Percentiles rank a stretch among this genome's conserved stretches.
Evolutionary conservation across 2,888 invertebrate genomes (phyloP).

Genomic region (Eilema caniola): DNA sequence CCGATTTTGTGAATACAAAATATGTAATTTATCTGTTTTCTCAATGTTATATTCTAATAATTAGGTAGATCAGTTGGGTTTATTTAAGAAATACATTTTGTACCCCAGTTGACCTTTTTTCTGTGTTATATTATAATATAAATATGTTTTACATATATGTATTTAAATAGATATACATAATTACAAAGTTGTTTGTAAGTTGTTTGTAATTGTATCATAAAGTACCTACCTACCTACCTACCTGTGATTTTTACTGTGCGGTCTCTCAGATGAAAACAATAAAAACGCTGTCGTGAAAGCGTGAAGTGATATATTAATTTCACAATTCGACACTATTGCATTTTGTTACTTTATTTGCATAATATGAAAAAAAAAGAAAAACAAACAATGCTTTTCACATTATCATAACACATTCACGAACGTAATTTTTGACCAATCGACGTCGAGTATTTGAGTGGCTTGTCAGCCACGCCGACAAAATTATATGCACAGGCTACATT

Average conservation of each 20-base stretch:
- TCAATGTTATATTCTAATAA: not conserved
- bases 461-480: constrained; percentile 60
- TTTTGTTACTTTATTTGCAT: not conserved
- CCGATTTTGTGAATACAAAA: constrained; percentile 40
- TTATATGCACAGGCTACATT: constrained; percentile 25
- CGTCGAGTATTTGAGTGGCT: constrained; percentile 55
- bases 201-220: too few species aligned
- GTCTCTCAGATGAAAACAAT: not conserved
- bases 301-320: not conserved
- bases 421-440: constrained; percentile 53
- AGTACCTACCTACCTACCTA: not conserved
- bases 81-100: not conserved
- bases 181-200: too few species aligned
- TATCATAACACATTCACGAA: constrained; percentile 41
- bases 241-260: not conserved
- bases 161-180: too few species aligned
- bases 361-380: constrained; percentile 28
- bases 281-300: not conserved
- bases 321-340: not conserved
- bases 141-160: too few species aligned
- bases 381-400: constrained; percentile 44
- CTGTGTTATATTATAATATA: not conserved
- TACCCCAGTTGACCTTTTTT: not conserved
- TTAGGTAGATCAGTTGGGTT: not conserved
- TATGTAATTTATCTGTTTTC: constrained; percentile 26